Evolutionary conservation across 2,113 vertebrate genomes (phyloP), one percentile per base, ranked within the genome.

Genomic region (Calidris pugnax): DNA sequence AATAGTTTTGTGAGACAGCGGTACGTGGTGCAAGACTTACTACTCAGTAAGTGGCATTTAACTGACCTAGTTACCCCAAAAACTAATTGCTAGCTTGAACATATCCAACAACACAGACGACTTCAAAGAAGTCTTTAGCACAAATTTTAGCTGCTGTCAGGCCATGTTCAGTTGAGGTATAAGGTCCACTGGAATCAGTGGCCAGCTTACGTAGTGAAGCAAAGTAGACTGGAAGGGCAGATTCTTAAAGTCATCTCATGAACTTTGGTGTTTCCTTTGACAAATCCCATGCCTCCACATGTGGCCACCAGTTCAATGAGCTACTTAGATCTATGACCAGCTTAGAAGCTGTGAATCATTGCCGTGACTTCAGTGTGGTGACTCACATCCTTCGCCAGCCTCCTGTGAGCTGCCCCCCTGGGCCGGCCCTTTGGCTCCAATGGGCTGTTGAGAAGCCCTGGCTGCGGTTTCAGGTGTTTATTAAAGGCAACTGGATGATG

Each of bases 1-100:
- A 90, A 76, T 83, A 78, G 72, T 83, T 77, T 82, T 43, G 67
- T 64, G 50, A 82, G 80, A 72, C 89, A 85, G 79, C 60, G 83
- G 48, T 67, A 78, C 69, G 81, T 83, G 51, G 47, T 92, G 47
- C 59, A 82, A 90, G 86, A 57, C 35, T 51, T 89, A 43, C 35
- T 74, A 50, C 41, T 90, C 39, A 43, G 22, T 76, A 89, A 87
- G 79, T 72, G 80, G 60, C 66, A 41, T 94, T 87, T 87, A 67
- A 79, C 67, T 62, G 79, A 68, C 57, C 47, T 64, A 37, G 41
- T 81, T 95, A 85, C 17, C 64, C 78, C 63, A 73, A 84, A 74
- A 90, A 68, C 32, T 91, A 72, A 39, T 91, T 94, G 51, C 33
- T 47, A 43, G 15, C 10, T 89, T 56, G 18, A 39, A 5, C 55